phyloP scores from a whole-genome alignment of 2,888 invertebrate genomes.

The Amphiduros pacificus region DNA sequence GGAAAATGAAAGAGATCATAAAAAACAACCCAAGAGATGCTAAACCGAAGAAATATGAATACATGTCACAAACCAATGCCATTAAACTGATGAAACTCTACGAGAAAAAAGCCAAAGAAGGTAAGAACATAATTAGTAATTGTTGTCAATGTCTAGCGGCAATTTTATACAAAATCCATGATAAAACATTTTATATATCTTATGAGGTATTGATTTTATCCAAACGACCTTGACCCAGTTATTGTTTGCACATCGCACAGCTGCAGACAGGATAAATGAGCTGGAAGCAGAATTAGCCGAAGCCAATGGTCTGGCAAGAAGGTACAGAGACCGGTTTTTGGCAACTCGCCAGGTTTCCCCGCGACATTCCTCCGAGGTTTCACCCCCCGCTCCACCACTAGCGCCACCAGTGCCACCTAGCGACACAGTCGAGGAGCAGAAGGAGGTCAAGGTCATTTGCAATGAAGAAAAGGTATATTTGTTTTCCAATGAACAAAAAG shows the following conservation, averaged over 20 bases:
- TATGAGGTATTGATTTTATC: background rate
- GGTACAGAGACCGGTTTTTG: constrained; percentile 41
- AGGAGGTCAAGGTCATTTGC: no score
- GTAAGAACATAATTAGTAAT: constrained; percentile 26
- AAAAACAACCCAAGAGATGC: constrained; percentile 14
- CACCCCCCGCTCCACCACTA: background rate
- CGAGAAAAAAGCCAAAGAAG: constrained; percentile 45
- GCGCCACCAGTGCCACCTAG: no score
- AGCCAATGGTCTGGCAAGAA: constrained; percentile 39
- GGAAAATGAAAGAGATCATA: constrained; percentile 40
- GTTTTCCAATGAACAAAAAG: no score
- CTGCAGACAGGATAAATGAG: constrained; percentile 35
- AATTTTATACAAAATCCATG: background rate
- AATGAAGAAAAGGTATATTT: no score
- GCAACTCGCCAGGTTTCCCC: no score
- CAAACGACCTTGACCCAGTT: no score
- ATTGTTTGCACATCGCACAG: no score
- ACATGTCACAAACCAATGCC: constrained; percentile 37
- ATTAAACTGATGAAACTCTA: constrained; percentile 42
- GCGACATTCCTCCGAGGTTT: no score
- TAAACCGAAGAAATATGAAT: background rate
- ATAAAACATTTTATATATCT: background rate
- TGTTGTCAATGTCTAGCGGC: no score
- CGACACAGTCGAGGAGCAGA: no score
- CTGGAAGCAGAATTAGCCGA: constrained; percentile 39